Base-by-base conservation (phyloP, 2,888 invertebrate species). In the Eupithecia insigniata region DNA sequence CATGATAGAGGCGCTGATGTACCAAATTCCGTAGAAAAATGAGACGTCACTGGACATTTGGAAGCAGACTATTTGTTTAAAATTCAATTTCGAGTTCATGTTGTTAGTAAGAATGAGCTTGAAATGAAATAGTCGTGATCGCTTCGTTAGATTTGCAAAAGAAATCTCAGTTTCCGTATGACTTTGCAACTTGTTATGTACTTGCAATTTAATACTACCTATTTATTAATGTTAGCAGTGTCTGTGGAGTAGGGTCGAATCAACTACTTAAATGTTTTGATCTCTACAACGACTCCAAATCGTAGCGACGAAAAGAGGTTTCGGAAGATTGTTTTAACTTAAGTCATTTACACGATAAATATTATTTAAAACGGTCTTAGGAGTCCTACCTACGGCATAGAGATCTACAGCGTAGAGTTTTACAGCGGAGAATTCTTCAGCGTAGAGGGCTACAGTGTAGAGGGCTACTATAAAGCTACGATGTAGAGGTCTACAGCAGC, bases 101-200 rank as follows among this genome's bases (percentile, higher is more conserved):
- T 32, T 18, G 32, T 62, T 34, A 34, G 22, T n/a, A 62, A 62
- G 18, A 22, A 34, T 30, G 55, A 26, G 30, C 28, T 46, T 32
- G 61, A 10, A 60, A 39, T 30, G 10, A 2, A 51, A 51, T 22
- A 32, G 58, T 75, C 78, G 78, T 79, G 78, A 77, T 74, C 60
- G 51, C 18, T 67, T 76, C 46, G 51, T 77, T 74, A 71, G 1
- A 65, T 70, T 60, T 16, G 62, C 61, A 69, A 61, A 66, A 34
- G 7, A 61, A 61, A 67, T 51, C 58, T 68, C 34, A 26, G 30
- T 64, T 43, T 6, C 16, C 32, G 18, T 22, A 64, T 22, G 26
- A 51, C 10, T 26, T 51, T 68, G 69, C 62, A 32, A 61, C n/a
- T 10, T n/a, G 16, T 46, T n/a, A n/a, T 46, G 18, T 0, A 46